Evolutionary conservation across 2,888 invertebrate species (phyloP).

Genomic region (Empis stercorea): DNA sequence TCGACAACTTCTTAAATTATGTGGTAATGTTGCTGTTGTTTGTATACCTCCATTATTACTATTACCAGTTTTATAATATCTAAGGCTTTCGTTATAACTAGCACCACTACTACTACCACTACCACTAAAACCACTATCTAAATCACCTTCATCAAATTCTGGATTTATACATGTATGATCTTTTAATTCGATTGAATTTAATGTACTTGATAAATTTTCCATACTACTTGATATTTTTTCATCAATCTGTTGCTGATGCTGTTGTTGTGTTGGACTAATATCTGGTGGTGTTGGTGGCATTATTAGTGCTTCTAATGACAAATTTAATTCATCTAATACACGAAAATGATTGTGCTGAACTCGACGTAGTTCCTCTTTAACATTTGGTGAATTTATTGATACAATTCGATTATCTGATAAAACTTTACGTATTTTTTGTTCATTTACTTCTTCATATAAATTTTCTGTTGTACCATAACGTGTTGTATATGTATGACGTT

Average conservation of each 20-base stretch:
- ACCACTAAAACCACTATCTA: conserved; percentile 62
- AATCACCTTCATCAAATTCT: conserved; percentile 41
- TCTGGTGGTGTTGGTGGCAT: conserved; percentile 57
- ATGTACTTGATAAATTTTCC: conserved; percentile 32
- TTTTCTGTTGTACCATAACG: conserved; percentile 70
- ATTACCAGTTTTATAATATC: conserved; percentile 37
- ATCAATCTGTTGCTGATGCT: too few species aligned
- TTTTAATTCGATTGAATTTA: conserved; percentile 35
- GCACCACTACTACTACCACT: conserved; percentile 63
- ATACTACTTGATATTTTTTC: conserved; percentile 37
- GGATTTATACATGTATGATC: conserved; percentile 36
- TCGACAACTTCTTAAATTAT: conserved; percentile 32
- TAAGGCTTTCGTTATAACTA: conserved; percentile 63
- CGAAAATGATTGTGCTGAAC: conserved; percentile 73
- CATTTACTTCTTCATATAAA: conserved; percentile 35
- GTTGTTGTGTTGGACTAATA: conserved; percentile 37
- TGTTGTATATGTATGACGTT: conserved; percentile 56
- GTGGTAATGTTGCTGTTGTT: conserved; percentile 27
- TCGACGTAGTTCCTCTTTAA: conserved; percentile 71
- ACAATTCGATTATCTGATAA: conserved; percentile 46
- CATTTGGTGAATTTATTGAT: conserved; percentile 52
- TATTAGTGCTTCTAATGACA: conserved; percentile 77
- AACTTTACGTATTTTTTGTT: conserved; percentile 34
- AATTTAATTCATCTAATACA: conserved; percentile 73
- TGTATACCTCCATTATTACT: conserved; percentile 15